Conservation (phyloP, 2,888 invertebrate genomes). For the Leptarthrus brevirostris region DNA sequence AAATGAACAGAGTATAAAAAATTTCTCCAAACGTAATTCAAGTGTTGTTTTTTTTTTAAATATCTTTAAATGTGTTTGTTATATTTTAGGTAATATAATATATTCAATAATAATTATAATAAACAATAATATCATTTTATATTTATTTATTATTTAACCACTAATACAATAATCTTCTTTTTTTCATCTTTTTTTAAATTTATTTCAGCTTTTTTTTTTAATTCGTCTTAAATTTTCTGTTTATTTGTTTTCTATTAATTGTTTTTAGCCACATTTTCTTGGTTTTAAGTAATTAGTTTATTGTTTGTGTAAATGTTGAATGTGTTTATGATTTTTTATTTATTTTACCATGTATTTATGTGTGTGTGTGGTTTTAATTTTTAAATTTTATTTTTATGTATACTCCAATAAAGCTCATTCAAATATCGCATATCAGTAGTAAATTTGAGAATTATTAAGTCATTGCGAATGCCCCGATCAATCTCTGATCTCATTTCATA, state of each 20-base stretch:
- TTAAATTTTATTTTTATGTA: no score
- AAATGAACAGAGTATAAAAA: no score
- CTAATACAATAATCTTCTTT: conserved; percentile 33
- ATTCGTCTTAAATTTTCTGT: no score
- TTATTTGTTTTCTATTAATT: not conserved
- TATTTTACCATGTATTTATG: conserved; percentile 12
- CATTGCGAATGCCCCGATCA: conserved; percentile 49
- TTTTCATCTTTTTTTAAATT: not conserved
- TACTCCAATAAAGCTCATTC: conserved; percentile 54
- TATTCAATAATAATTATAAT: conserved; percentile 16
- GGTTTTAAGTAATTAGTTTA: no score
- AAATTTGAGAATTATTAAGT: conserved; percentile 41
- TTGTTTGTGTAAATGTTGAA: no score
- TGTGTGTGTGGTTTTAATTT: not conserved
- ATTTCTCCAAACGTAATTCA: no score
- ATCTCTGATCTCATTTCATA: conserved; percentile 42
- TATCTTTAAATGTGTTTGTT: no score
- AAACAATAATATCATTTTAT: conserved; percentile 38
- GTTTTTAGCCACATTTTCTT: no score
- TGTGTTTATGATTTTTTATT: conserved; percentile 9
- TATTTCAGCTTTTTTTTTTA: no score
- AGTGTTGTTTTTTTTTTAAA: no score
- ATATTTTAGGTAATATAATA: no score
- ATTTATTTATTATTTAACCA: conserved; percentile 38
- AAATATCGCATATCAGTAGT: conserved; percentile 52